Base-by-base conservation (phyloP, 53 echinoderm and acorn worm species). In the Mesocentrotus franciscanus region DNA sequence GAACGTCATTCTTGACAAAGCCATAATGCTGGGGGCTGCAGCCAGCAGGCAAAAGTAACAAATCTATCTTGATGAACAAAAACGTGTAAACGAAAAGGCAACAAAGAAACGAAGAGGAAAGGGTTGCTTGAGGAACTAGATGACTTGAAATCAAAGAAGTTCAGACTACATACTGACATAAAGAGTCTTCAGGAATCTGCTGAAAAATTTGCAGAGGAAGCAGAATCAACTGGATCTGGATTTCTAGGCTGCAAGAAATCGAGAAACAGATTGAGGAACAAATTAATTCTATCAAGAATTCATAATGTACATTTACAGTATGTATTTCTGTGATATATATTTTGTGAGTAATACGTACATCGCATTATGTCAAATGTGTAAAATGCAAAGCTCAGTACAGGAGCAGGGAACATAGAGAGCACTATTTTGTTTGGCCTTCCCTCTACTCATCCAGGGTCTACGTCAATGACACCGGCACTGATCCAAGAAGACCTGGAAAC, bases 181-280 rank as follows among this genome's bases (percentile, higher is more conserved):
- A 78, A 76, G 62, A 94, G 94, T 24, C 85, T 96, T 85, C 71
- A 94, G 2, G 79, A 59, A 34, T 96, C 96, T 56, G 94, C 94
- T 42, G 96, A 96, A 75, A 30, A 70, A 89, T 94, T 87, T 89
- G 95, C 96, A 26, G 96, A 92, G 24, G 81, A 96, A 72, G 95
- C 96, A 64, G 95, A 95, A 71, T 75, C 58, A 18, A 95, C 90
- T 8, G 64, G 96, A 55, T 95, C 95, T 59, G 95, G 83, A 42
- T 20, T 36, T 81, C 83, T 42, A 34, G 42, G 83, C 42, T 81
- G 42, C 83, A 93, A 93, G 49, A 32, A 78, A 90, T 90, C 58
- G 29, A 90, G 90, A 90, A 42, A 90, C 90, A 90, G 90, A 90
- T 90, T 59, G 58, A 90, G 35, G 90, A 90, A 61, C 90, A 90